Evolutionary conservation across 1,140 invertebrate species (phyloP).

Genomic region (Plodia interpunctella): DNA sequence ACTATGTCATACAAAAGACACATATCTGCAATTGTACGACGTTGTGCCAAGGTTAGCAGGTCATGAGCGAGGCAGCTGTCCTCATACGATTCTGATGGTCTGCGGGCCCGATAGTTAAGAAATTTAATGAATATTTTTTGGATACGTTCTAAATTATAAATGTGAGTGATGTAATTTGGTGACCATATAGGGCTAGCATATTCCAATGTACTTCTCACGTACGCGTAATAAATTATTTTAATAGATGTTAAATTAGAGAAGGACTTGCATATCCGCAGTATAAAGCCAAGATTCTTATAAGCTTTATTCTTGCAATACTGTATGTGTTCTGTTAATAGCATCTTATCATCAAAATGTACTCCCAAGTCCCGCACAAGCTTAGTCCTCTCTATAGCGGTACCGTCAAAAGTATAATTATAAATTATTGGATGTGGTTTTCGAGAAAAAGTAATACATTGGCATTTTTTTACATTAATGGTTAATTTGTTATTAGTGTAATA

Average conservation of each 20-base stretch:
- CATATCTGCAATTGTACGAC: no score
- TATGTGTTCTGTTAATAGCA: no score
- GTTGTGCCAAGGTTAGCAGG: no score
- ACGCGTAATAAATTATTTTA: slow-evolving; percentile 7
- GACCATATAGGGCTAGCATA: slow-evolving; percentile 11
- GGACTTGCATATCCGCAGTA: background rate
- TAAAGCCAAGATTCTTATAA: slow-evolving; percentile 4
- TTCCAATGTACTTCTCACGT: slow-evolving; percentile 13
- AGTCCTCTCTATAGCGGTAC: no score
- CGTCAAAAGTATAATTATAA: background rate
- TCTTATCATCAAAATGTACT: no score
- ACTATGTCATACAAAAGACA: no score
- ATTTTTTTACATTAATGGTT: slow-evolving; percentile 7
- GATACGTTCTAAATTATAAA: no score
- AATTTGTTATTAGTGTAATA: slow-evolving; percentile 6
- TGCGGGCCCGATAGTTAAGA: no score
- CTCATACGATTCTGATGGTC: no score
- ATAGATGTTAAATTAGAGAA: background rate
- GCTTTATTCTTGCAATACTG: slow-evolving; percentile 7
- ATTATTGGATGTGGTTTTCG: background rate
- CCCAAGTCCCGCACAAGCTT: no score
- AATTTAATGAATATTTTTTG: no score
- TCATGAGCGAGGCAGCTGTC: no score
- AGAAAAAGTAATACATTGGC: slow-evolving; percentile 10
- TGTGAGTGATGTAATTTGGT: background rate